These are phyloP conservation scores for Melanostoma scalare DNA, from an alignment of 2,888 invertebrate genomes.

Conservation along the genomic window DNA sequence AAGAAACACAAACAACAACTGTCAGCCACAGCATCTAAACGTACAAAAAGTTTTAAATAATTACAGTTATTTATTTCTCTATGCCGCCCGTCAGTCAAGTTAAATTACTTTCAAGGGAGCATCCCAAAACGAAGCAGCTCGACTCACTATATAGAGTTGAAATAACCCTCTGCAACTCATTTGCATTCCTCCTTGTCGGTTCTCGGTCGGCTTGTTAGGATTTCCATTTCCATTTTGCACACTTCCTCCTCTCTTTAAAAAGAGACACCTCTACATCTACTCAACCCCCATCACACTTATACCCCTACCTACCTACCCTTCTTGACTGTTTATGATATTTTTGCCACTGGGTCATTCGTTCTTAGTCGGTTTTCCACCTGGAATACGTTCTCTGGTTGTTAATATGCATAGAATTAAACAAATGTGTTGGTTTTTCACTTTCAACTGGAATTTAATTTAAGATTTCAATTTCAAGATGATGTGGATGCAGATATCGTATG, in stretches of 20 bases:
- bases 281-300: not conserved
- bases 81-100: slow-evolving; percentile 54
- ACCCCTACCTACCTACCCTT: slow-evolving; percentile 12
- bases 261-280: no score
- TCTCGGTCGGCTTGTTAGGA: not conserved
- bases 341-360: slow-evolving; percentile 55
- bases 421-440: slow-evolving; percentile 64
- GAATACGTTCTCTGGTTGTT: slow-evolving; percentile 30
- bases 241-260: no score
- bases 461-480: slow-evolving; percentile 59
- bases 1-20: not conserved
- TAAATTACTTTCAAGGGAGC: slow-evolving; percentile 59
- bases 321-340: slow-evolving; percentile 10
- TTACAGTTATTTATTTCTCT: slow-evolving; percentile 64
- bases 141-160: not conserved
- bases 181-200: slow-evolving; percentile 39
- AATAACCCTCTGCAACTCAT: slow-evolving; percentile 36
- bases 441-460: slow-evolving; percentile 59
- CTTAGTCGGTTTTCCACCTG: slow-evolving; percentile 55
- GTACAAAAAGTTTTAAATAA: slow-evolving; percentile 51
- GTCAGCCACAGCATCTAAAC: not conserved
- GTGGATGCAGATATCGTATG: slow-evolving; percentile 42
- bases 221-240: not conserved
- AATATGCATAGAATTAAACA: slow-evolving; percentile 56
- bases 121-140: not conserved